Percentiles rank a stretch among this genome's conserved stretches.
phyloP scores from a whole-genome alignment of 2,888 invertebrate species.

The Lissonota sp. region DNA sequence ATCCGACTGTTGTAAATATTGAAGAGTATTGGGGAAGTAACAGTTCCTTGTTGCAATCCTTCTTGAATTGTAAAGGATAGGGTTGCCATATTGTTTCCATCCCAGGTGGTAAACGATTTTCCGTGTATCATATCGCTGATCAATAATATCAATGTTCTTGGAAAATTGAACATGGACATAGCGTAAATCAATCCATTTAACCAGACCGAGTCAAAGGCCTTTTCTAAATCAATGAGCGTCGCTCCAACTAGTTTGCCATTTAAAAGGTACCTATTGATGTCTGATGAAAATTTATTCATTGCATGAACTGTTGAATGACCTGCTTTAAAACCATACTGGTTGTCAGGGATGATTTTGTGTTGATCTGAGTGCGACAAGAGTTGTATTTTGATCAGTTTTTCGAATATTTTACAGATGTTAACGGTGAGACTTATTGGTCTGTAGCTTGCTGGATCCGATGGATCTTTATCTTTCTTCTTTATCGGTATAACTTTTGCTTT shows the following conservation, averaged over 20 bases:
- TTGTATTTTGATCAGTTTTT: no score
- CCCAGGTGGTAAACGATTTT: conserved; percentile 30
- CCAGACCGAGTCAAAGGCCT: conserved; percentile 39
- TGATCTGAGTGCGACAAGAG: no score
- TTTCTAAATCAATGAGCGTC: conserved; percentile 22
- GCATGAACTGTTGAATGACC: conserved; percentile 55
- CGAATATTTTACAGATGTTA: no score
- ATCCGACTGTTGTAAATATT: conserved; percentile 3
- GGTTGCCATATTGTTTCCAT: background rate
- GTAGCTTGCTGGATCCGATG: no score
- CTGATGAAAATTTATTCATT: conserved; percentile 9
- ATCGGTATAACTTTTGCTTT: no score
- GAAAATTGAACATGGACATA: conserved; percentile 13
- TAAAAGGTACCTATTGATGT: conserved; percentile 37
- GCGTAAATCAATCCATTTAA: conserved; percentile 22
- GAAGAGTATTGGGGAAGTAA: conserved; percentile 7
- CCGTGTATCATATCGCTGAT: conserved; percentile 29
- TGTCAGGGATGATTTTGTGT: no score
- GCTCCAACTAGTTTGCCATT: conserved; percentile 37
- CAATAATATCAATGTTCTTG: background rate
- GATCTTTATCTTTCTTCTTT: no score
- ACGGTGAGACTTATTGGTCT: no score
- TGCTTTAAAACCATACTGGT: conserved; percentile 52
- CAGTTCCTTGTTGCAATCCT: background rate
- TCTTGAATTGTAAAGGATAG: background rate